Conservation (phyloP, 2,113 vertebrate genomes). For the Argyrosomus japonicus region DNA sequence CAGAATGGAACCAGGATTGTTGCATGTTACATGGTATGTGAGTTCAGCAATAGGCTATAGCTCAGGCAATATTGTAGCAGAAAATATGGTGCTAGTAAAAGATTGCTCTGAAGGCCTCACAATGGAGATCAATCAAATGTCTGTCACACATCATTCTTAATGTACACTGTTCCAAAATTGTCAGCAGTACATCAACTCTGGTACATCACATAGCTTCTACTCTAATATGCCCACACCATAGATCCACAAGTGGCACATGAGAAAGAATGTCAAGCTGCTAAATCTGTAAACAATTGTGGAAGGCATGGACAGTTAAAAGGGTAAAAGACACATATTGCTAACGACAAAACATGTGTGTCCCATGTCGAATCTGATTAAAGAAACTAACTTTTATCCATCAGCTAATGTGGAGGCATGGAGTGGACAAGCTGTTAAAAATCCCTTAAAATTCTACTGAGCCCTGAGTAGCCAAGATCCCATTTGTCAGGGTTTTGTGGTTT, state of each 20-base stretch:
- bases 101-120: neutral
- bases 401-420: neutral
- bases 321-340: neutral
- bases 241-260: neutral
- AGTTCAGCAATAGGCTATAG: neutral
- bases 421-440: neutral
- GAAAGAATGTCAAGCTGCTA: neutral
- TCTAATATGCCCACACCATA: neutral
- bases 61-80: neutral
- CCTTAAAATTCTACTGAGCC: too few species aligned
- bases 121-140: neutral
- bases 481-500: too few species aligned
- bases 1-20: neutral
- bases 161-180: too few species aligned
- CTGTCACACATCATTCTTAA: neutral
- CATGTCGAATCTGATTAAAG: neutral
- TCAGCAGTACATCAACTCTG: neutral
- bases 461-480: too few species aligned
- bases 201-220: neutral
- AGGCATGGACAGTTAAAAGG: neutral
- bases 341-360: neutral
- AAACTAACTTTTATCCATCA: neutral
- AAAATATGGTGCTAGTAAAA: neutral
- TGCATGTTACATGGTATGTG: neutral
- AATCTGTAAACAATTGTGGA: neutral